These are phyloP conservation scores for Thinocorus orbignyianus DNA, from an alignment of 2,113 vertebrate genomes.

Conservation along the genomic window DNA sequence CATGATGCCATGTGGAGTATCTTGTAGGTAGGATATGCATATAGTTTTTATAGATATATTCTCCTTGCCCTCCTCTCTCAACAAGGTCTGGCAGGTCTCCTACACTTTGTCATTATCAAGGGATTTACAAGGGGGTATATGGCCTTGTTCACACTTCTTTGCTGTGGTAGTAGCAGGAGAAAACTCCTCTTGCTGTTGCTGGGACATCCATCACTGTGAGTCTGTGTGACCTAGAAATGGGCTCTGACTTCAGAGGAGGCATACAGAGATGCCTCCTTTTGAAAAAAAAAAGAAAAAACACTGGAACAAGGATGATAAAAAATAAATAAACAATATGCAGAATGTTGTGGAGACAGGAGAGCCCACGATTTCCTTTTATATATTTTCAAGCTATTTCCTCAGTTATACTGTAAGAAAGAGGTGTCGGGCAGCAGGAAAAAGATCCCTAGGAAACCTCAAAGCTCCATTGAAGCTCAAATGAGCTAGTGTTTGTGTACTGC, in stretches of 20 bases:
- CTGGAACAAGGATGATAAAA: neutral
- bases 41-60: neutral
- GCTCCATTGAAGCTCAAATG: neutral
- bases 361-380: neutral
- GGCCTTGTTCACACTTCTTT: neutral
- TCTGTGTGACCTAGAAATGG: rapidly evolving
- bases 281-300: neutral
- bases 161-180: neutral
- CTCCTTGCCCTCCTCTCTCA: neutral
- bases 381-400: neutral
- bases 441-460: neutral
- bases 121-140: neutral
- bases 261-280: neutral
- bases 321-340: neutral
- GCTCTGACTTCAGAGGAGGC: neutral
- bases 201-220: neutral
- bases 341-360: neutral
- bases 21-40: neutral
- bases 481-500: neutral
- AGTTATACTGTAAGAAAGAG: neutral
- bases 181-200: neutral
- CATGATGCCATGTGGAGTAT: neutral
- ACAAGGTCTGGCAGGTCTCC: neutral
- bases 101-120: neutral
- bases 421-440: neutral